These are phyloP conservation scores for Notodromas monacha DNA, from an alignment of 2,888 invertebrate species.

Conservation along the genomic window DNA sequence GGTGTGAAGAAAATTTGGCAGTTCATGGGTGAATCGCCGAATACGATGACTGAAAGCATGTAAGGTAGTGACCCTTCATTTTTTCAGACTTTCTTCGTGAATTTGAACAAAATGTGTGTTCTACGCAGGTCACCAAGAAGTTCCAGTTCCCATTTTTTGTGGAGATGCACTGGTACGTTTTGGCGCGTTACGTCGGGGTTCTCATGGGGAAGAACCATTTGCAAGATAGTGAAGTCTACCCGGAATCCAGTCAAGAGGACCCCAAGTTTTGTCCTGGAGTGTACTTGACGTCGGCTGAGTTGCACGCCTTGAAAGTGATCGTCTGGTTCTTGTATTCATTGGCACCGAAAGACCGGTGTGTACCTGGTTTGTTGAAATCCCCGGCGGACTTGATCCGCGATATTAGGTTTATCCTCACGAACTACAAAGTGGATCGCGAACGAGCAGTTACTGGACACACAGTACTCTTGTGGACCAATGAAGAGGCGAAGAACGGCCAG, in stretches of 20 bases:
- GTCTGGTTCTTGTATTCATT: constrained; percentile 64
- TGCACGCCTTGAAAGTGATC: constrained; percentile 28
- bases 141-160: constrained; percentile 93
- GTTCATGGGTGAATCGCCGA: too few relatives aligned
- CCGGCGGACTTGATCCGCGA: constrained; percentile 63
- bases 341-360: constrained; percentile 57
- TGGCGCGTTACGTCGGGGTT: constrained; percentile 64
- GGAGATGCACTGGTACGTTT: constrained; percentile 89
- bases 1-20: too few relatives aligned
- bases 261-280: too few relatives aligned
- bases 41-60: too few relatives aligned
- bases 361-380: constrained; percentile 59
- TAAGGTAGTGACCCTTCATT: too few relatives aligned
- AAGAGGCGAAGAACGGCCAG: constrained; percentile 8
- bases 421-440: constrained; percentile 54
- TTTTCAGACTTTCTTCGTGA: too few relatives aligned
- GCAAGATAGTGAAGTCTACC: constrained; percentile 7
- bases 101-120: not conserved
- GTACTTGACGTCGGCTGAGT: constrained; percentile 19
- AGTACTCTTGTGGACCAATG: constrained; percentile 23
- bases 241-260: too few relatives aligned
- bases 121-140: constrained; percentile 52
- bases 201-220: constrained; percentile 51
- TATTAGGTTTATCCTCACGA: constrained; percentile 51
- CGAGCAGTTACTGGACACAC: constrained; percentile 50